These are phyloP conservation scores for Alethe diademata DNA, from an alignment of 2,113 vertebrate species.

Conservation along the genomic window DNA sequence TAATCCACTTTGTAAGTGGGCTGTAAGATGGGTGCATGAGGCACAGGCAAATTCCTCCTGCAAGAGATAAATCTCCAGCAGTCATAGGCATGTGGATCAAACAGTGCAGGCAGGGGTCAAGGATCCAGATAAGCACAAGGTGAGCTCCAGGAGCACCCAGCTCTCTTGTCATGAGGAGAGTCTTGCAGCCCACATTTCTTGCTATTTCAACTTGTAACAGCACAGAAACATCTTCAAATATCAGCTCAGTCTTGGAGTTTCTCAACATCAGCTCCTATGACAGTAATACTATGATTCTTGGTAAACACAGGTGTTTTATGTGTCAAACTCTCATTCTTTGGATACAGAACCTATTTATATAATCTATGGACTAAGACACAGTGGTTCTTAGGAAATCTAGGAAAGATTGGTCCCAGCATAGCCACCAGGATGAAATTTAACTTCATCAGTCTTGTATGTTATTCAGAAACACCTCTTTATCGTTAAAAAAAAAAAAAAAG, in stretches of 20 bases:
- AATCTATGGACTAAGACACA: neutral
- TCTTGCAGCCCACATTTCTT: neutral
- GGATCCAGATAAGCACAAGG: constrained; percentile 64
- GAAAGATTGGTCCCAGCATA: neutral
- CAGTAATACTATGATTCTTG: neutral
- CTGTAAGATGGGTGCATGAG: constrained; percentile 53
- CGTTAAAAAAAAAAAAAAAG: neutral
- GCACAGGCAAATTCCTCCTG: constrained; percentile 70
- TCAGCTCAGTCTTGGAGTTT: constrained; percentile 2
- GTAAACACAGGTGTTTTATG: neutral
- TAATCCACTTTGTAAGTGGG: constrained; percentile 71
- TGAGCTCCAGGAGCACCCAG: neutral
- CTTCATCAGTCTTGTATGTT: neutral
- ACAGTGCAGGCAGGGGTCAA: constrained; percentile 70
- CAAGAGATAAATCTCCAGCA: constrained; percentile 40
- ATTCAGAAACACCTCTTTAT: neutral
- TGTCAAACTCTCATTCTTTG: neutral
- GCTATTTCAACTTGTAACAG: neutral
- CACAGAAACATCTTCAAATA: constrained; percentile 30
- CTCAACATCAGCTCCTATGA: neutral
- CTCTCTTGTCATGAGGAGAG: neutral
- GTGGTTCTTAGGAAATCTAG: neutral
- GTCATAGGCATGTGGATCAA: constrained; percentile 50
- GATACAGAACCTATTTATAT: neutral
- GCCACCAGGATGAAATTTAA: neutral